Evolutionary conservation across 2,888 invertebrate species (phyloP), one percentile per base, ranked within the genome.

Genomic region (Sceliomorpha sp.): DNA sequence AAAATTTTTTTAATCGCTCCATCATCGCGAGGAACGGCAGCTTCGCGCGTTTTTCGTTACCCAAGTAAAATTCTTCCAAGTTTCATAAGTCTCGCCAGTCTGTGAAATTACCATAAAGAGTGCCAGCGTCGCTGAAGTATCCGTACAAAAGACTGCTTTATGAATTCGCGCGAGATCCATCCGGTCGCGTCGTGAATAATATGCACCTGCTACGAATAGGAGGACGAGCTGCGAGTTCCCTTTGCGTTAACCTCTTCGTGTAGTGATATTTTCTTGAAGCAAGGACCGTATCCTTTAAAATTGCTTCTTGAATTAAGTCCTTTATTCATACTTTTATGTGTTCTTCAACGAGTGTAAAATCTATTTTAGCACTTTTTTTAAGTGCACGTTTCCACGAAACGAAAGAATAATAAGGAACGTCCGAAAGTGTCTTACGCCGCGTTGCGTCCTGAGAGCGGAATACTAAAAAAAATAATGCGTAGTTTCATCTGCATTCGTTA

Each of bases 111-210:
- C 79, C 84, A 83, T 85, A 86, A 84, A 84, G 83, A 83, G 79
- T 77, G 75, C 70, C 70, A 78, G 76, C 74, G 73, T 71, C 62
- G 72, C 72, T 66, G 73, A 75, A 77, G 77, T 83, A 82, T 82
- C 80, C 80, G 80, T 78, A 84, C 84, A 86, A 86, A 86, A 82
- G 84, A 79, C 78, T 79, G 81, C 81, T 85, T 85, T 84, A 84
- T 85, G 86, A 86, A 85, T 86, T 85, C 80, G 80, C 82, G 80
- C 81, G 80, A 79, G 82, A 85, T 83, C 82, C 81, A 80, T 83
- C 81, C 80, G 79, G 77, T 76, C 77, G 77, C 78, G 78, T 79
- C 79, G 79, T 82, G 85, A 85, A 86, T 86, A 86, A 86, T 86
- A 85, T 85, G 82, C 86, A 84, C 81, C 86, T 80, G 82, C 77